Evolutionary conservation across 1,140 invertebrate genomes (phyloP).

Genomic region (Drosophila lini): DNA sequence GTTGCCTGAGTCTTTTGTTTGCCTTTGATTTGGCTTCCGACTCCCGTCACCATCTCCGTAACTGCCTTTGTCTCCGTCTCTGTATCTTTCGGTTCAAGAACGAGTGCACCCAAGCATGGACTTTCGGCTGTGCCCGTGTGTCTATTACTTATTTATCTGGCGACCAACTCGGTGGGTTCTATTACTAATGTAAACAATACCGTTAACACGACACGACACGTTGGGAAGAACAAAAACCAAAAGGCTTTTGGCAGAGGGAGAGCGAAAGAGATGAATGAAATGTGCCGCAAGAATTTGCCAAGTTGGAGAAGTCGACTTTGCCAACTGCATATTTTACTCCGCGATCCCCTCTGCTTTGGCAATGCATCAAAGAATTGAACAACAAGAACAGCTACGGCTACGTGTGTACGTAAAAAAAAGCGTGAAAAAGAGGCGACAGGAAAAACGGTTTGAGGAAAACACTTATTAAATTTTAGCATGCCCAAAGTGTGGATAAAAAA

Average conservation of each 20-base stretch:
- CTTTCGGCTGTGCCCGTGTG: slow-evolving; percentile 46
- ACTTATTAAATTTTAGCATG: slow-evolving; percentile 79
- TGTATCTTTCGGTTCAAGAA: slow-evolving; percentile 32
- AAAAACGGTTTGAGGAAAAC: slow-evolving; percentile 76
- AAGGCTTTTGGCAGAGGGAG: slow-evolving; percentile 19
- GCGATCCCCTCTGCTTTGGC: not conserved
- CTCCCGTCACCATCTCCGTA: slow-evolving; percentile 18
- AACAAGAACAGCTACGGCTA: slow-evolving; percentile 38
- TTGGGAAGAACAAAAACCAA: slow-evolving; percentile 14
- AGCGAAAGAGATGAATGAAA: slow-evolving; percentile 39
- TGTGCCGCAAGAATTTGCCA: slow-evolving; percentile 65
- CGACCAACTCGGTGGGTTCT: slow-evolving; percentile 67
- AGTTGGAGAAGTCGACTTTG: slow-evolving; percentile 36
- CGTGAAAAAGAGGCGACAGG: slow-evolving; percentile 60
- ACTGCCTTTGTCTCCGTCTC: slow-evolving; percentile 20
- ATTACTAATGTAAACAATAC: slow-evolving; percentile 80
- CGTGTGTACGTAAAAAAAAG: slow-evolving; percentile 29
- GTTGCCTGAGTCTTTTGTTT: slow-evolving; percentile 77
- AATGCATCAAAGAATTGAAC: slow-evolving; percentile 62
- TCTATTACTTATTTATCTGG: slow-evolving; percentile 75
- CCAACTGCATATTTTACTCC: slow-evolving; percentile 52
- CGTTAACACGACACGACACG: slow-evolving; percentile 70
- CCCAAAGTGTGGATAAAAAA: slow-evolving; percentile 40
- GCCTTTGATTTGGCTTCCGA: slow-evolving; percentile 21
- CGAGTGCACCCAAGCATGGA: slow-evolving; percentile 56